These are phyloP conservation scores for Amblyopsis rosae DNA, from an alignment of 2,113 vertebrate species.

Conservation along the genomic window DNA sequence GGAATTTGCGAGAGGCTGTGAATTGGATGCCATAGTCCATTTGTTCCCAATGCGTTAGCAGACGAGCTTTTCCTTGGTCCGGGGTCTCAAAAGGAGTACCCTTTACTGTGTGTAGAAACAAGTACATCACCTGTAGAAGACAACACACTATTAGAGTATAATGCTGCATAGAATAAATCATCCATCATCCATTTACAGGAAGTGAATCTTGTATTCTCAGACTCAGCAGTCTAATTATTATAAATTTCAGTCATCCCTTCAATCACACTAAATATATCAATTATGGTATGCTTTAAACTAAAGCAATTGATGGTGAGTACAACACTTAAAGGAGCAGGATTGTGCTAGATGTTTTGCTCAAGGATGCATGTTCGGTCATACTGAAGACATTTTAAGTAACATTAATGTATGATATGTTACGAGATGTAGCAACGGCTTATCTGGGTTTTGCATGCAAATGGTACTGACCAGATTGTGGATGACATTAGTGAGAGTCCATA, in stretches of 20 bases:
- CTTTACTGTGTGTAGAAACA: constrained; percentile 91
- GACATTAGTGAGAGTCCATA: constrained; percentile 95
- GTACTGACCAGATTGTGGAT: constrained; percentile 91
- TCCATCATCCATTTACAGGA: background rate
- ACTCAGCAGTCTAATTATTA: no score
- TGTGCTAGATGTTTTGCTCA: no score
- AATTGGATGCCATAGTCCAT: constrained; percentile 93
- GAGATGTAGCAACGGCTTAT: no score
- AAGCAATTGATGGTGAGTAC: no score
- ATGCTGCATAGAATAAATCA: background rate
- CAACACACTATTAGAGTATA: constrained; percentile 3
- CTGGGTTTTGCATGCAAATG: background rate
- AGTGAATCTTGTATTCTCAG: no score
- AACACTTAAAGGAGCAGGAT: no score
- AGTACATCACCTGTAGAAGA: constrained; percentile 84
- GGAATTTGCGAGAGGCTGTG: constrained; percentile 92
- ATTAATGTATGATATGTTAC: no score
- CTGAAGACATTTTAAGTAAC: no score
- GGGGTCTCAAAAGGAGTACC: constrained; percentile 94
- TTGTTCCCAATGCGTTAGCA: constrained; percentile 95
- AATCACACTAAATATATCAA: no score
- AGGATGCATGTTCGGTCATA: no score
- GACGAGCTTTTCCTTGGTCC: constrained; percentile 89
- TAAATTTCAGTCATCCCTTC: no score
- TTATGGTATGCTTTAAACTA: no score